Evolutionary conservation across 2,888 invertebrate genomes (phyloP), one percentile per base, ranked within the genome.

Genomic region (Allophyes oxyacanthae): DNA sequence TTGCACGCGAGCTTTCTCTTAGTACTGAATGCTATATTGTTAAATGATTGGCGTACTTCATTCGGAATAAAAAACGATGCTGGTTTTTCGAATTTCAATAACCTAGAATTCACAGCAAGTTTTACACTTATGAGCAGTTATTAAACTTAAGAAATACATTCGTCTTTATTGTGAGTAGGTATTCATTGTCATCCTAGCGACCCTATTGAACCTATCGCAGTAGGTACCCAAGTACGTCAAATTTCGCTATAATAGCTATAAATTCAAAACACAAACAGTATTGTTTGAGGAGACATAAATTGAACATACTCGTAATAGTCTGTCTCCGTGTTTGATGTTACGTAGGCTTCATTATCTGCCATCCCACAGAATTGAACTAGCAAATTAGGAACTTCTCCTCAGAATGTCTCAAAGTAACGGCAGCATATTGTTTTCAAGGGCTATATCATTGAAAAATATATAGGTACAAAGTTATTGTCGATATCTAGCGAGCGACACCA

Each of bases 1-100:
- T 73, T 80, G 77, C 84, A 84, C 79, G 84, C 82, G 75, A 78
- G 86, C 85, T 86, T 87, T 88, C 85, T 84, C 83, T 69, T 59
- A 72, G 75, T 78, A 77, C 46, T 81, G 79, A 82, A 76, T 79
- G 74, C 72, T 76, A 75, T 71, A 81, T 72, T 81, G 67, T 72
- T 68, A 57, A n/a, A n/a, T 73, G 64, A 73, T 73, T 73, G 58
- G 64, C 53, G 43, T 34, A 40, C 25, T 72, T 51, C 30, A 72
- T 66, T 58, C 11, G 44, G 43, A 37, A 41, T 72, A 37, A 67
- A 9, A 44, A 54, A 72, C 43, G 59, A 59, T 40, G 3, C 36
- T 48, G 51, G 36, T 46, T 48, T 44, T 20, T 30, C 26, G 48
- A 48, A 41, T 44, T 66, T 59, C 46, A 48, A 44, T 66, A 49